A percentile compares a stretch with the other conserved stretches of the same genome.
These are phyloP conservation scores for Dromaius novaehollandiae DNA, from an alignment of 2,113 vertebrate species.

Conservation along the genomic window DNA sequence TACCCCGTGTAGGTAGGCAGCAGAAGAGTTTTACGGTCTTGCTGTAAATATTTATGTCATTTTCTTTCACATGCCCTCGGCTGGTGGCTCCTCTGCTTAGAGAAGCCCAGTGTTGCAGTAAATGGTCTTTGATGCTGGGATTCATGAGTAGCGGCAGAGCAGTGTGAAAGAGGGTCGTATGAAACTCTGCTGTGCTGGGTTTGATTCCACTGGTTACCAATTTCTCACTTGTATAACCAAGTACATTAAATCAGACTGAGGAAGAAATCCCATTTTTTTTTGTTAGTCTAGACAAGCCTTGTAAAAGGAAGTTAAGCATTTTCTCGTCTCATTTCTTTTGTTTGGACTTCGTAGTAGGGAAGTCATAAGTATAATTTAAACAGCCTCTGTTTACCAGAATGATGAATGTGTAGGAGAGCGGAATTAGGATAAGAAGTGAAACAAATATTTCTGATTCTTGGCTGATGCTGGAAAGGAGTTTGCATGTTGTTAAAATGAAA, in stretches of 20 bases:
- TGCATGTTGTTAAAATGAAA: slow-evolving; percentile 12
- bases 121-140: background rate
- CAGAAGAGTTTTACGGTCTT: background rate
- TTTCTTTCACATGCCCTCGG: background rate
- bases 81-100: background rate
- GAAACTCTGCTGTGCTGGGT: background rate
- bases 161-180: background rate
- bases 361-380: background rate
- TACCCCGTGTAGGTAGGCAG: background rate
- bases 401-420: background rate
- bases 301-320: background rate
- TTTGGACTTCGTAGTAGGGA: background rate
- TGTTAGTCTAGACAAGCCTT: background rate
- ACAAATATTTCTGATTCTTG: background rate
- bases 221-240: slow-evolving; percentile 4
- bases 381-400: background rate
- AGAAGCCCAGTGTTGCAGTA: background rate
- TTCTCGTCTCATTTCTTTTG: background rate
- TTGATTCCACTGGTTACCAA: background rate
- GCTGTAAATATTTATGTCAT: slow-evolving; percentile 17
- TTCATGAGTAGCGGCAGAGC: background rate
- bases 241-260: slow-evolving; percentile 29
- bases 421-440: slow-evolving; percentile 19
- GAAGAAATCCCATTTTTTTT: background rate
- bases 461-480: background rate